Conservation (phyloP, 2,797 vertebrate genomes). For the Enteromius anoplus region DNA sequence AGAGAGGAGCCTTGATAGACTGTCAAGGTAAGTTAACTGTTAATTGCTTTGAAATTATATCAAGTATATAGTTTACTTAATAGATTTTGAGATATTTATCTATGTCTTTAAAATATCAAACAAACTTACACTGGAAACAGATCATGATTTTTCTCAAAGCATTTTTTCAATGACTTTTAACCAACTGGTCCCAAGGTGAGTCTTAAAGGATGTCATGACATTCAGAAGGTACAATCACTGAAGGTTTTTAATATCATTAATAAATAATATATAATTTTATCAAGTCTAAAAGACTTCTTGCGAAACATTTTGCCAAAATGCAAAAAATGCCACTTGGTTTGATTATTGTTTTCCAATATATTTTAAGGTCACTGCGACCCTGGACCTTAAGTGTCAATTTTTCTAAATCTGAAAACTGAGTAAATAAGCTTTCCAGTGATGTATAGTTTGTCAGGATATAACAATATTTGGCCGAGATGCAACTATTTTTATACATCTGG, state of each 20-base stretch:
- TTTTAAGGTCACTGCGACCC: neutral
- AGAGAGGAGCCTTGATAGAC: constrained; percentile 58
- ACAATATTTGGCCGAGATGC: too few species aligned
- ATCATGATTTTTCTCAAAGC: neutral
- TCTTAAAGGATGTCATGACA: neutral
- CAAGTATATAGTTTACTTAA: neutral
- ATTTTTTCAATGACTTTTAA: neutral
- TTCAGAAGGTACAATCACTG: neutral
- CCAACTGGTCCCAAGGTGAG: constrained; percentile 5
- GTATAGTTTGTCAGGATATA: too few species aligned
- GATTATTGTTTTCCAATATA: neutral
- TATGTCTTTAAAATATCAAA: neutral
- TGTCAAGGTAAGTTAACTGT: constrained; percentile 56
- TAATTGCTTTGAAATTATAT: neutral
- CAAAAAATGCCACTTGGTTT: neutral
- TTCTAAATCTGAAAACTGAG: too few species aligned
- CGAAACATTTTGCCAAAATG: neutral
- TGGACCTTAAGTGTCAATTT: too few species aligned
- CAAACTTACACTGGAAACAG: neutral
- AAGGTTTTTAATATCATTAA: neutral
- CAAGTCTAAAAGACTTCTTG: neutral
- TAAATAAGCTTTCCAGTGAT: too few species aligned
- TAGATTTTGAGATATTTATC: neutral
- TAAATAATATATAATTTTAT: neutral
- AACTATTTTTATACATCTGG: too few species aligned